phyloP scores from a whole-genome alignment of 1,140 invertebrate species.

The Chrysomallon squamiferum region DNA sequence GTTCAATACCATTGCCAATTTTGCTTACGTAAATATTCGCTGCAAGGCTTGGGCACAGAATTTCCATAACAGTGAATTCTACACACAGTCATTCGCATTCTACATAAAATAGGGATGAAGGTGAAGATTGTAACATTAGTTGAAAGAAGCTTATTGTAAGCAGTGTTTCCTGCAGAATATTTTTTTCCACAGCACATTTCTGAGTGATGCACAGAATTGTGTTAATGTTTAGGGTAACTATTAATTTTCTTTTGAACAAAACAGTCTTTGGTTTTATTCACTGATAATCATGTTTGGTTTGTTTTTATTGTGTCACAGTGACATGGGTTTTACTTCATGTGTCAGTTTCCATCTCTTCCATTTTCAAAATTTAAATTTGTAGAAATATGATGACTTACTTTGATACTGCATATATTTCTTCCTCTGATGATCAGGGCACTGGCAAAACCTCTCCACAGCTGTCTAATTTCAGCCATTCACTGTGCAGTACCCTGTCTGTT shows the following conservation, averaged over 20 bases:
- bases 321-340: too few species aligned
- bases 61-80: slow-evolving; percentile 16
- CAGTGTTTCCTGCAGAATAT: not conserved
- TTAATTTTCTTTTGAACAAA: not conserved
- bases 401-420: too few species aligned
- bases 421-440: too few species aligned
- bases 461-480: too few species aligned
- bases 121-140: not conserved
- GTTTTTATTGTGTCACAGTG: too few species aligned
- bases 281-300: not conserved
- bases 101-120: not conserved
- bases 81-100: slow-evolving; percentile 8
- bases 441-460: too few species aligned
- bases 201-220: not conserved
- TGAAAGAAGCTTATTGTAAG: not conserved
- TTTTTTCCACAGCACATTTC: not conserved
- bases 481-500: too few species aligned
- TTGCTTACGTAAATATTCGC: slow-evolving; percentile 6
- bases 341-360: too few species aligned
- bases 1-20: slow-evolving; percentile 13
- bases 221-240: not conserved
- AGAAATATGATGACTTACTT: too few species aligned
- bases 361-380: too few species aligned
- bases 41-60: slow-evolving; percentile 24
- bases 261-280: not conserved